Percentiles rank a stretch among this genome's conserved stretches.
phyloP scores from a whole-genome alignment of 1,140 invertebrate genomes.

The Notospermus geniculatus region DNA sequence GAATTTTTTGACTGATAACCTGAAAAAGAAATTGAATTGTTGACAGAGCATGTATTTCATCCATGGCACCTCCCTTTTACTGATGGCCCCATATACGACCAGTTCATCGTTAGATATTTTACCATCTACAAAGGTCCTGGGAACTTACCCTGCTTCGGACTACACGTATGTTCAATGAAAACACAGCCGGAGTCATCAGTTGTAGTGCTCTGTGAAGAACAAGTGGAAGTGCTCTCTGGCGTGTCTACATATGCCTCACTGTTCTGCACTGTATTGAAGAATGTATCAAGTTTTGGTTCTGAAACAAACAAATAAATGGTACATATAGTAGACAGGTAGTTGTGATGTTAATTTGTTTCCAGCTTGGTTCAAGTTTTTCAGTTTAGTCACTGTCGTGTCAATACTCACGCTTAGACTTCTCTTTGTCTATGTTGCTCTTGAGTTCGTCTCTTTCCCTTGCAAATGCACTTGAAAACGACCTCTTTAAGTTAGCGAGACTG shows the following conservation, averaged over 20 bases:
- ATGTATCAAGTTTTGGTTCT: not conserved
- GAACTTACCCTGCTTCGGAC: no score
- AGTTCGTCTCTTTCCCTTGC: constrained; percentile 20
- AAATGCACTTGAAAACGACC: constrained; percentile 46
- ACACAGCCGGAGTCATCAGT: constrained; percentile 3
- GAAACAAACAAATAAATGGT: not conserved
- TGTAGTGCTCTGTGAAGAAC: constrained; percentile 30
- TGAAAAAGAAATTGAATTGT: no score
- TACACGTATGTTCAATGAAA: no score
- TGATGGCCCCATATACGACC: no score
- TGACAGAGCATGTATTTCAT: no score
- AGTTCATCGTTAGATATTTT: no score
- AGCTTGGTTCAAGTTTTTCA: no score
- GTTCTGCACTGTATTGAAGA: not conserved
- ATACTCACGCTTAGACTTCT: constrained; percentile 3
- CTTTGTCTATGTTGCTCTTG: not conserved
- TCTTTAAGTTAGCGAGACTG: constrained; percentile 36
- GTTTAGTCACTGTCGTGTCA: no score
- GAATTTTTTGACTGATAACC: no score
- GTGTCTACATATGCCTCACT: not conserved
- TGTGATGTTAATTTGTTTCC: no score
- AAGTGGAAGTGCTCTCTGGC: not conserved
- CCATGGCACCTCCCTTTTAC: no score
- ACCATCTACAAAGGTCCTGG: no score
- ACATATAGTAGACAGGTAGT: not conserved